A percentile compares a stretch with the other conserved stretches of the same genome.
Conservation (phyloP, 2,113 vertebrate species). For the Myotis yumanensis region DNA sequence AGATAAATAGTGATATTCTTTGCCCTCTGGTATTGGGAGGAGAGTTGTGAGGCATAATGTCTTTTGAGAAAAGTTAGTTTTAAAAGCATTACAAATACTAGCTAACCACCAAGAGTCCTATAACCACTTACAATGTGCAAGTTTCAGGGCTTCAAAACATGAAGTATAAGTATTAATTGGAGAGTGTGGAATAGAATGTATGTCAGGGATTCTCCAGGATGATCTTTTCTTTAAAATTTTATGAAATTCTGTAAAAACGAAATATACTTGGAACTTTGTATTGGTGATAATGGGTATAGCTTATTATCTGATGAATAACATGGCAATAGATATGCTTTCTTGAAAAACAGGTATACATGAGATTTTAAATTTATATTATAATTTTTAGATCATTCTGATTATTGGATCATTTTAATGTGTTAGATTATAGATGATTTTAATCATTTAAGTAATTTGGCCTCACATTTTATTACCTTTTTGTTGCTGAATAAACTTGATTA, state of each 20-base stretch:
- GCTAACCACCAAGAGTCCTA: background rate
- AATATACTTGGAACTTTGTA: background rate
- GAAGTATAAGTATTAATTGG: background rate
- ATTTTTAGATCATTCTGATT: background rate
- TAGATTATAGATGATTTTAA: no score
- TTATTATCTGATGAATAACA: background rate
- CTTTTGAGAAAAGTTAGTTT: slow-evolving; percentile 3
- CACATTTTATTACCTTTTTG: background rate
- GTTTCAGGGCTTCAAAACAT: background rate
- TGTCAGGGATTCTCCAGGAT: background rate
- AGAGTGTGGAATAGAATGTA: background rate
- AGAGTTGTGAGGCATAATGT: background rate
- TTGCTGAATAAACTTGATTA: background rate
- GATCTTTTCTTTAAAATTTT: slow-evolving; percentile 32
- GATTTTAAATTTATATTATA: background rate
- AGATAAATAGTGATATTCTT: background rate
- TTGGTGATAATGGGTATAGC: background rate
- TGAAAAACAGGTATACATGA: background rate
- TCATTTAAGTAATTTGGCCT: background rate
- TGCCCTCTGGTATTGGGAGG: background rate
- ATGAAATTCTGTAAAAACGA: slow-evolving; percentile 1
- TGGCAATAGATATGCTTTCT: background rate
- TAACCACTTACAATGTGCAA: background rate
- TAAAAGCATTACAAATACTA: background rate
- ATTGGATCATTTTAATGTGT: background rate